phyloP scores from a whole-genome alignment of 2,113 vertebrate genomes.

The Sylvietta virens region DNA sequence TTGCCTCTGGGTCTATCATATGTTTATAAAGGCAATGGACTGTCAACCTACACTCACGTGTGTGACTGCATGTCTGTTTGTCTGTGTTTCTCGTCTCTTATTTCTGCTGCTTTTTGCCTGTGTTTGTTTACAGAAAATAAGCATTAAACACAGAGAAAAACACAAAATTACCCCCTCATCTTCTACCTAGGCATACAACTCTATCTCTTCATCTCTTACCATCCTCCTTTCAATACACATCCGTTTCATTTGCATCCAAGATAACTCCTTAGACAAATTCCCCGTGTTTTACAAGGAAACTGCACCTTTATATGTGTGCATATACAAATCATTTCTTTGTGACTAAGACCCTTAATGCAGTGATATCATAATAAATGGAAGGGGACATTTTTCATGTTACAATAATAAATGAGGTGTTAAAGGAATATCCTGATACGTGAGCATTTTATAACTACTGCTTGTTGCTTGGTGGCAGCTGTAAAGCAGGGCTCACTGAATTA shows the following conservation, averaged over 20 bases:
- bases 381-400: conserved; percentile 52
- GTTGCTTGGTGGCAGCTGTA: conserved; percentile 55
- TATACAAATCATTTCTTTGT: conserved; percentile 36
- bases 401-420: conserved; percentile 58
- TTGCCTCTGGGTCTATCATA: conserved; percentile 50
- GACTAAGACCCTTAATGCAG: conserved; percentile 33
- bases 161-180: background rate
- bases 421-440: conserved; percentile 43
- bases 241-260: background rate
- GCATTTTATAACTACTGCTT: conserved; percentile 50
- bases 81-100: background rate
- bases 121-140: background rate
- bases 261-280: background rate
- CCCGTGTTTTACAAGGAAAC: conserved; percentile 8
- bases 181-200: background rate
- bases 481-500: conserved; percentile 55
- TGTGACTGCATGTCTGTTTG: background rate
- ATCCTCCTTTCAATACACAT: background rate
- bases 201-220: background rate
- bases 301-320: background rate
- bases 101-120: background rate
- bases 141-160: background rate
- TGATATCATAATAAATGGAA: conserved; percentile 31
- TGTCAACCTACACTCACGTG: background rate
- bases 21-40: conserved; percentile 49